Conservation (phyloP, 1,140 invertebrate genomes). For the Drosophila ercepeae region DNA sequence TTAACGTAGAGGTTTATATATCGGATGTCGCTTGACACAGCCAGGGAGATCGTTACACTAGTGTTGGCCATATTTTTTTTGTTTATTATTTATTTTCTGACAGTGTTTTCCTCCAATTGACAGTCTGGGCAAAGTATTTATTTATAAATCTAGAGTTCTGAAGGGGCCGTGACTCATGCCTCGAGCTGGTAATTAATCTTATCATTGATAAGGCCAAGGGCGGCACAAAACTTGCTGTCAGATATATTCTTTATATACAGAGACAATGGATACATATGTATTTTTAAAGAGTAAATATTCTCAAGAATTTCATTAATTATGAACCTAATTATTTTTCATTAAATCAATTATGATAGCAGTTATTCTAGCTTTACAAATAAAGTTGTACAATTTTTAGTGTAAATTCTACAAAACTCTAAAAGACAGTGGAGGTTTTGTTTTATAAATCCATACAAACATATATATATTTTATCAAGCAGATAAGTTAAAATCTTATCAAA, state of each 20-base stretch:
- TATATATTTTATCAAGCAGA: conserved; percentile 10
- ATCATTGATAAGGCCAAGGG: conserved; percentile 82
- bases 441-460: not conserved
- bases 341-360: too few relatives aligned
- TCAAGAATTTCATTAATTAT: too few relatives aligned
- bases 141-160: conserved; percentile 12
- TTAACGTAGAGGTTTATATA: conserved; percentile 13
- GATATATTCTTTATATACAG: conserved; percentile 23
- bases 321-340: too few relatives aligned
- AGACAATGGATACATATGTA: not conserved
- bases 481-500: conserved; percentile 19
- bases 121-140: conserved; percentile 46
- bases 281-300: not conserved
- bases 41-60: conserved; percentile 8
- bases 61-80: not conserved
- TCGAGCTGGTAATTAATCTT: conserved; percentile 69
- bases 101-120: not conserved
- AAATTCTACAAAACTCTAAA: not conserved
- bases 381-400: too few relatives aligned
- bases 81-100: conserved; percentile 3
- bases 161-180: conserved; percentile 44
- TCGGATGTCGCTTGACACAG: conserved; percentile 4
- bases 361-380: too few relatives aligned
- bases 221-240: conserved; percentile 30
- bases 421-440: not conserved